Evolutionary conservation across 1,140 invertebrate genomes (phyloP).

Genomic region (Tetragnatha versicolor): DNA sequence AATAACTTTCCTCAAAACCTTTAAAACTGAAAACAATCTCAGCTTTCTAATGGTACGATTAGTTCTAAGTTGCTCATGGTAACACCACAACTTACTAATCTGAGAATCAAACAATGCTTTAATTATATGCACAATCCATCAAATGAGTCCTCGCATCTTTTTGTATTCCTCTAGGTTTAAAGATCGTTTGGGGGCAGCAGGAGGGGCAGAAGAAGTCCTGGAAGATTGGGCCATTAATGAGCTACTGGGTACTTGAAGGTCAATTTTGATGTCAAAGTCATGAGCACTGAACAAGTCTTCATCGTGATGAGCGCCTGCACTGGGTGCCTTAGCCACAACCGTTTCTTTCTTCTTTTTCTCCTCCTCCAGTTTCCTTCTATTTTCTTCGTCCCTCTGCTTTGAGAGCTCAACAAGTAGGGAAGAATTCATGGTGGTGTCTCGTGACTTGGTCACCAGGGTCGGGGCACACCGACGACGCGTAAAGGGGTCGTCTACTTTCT

Average conservation of each 20-base stretch:
- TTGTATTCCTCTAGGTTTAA: conserved; percentile 97
- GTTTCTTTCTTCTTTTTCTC: conserved; percentile 22
- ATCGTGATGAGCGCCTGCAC: too few relatives aligned
- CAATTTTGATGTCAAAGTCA: conserved; percentile 96
- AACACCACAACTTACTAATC: too few relatives aligned
- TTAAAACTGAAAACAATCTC: too few relatives aligned
- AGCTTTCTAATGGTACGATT: too few relatives aligned
- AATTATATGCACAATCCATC: conserved; percentile 64
- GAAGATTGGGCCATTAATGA: conserved; percentile 64
- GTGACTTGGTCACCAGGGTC: conserved; percentile 64
- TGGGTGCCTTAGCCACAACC: background rate
- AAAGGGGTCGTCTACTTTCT: conserved; percentile 89
- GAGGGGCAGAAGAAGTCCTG: conserved; percentile 56
- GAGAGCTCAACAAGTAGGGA: conserved; percentile 57
- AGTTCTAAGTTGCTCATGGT: too few relatives aligned
- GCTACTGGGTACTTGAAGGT: conserved; percentile 78
- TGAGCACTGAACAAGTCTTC: conserved; percentile 89
- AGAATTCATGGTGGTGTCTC: conserved; percentile 57
- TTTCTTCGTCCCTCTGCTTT: conserved; percentile 56
- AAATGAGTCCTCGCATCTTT: conserved; percentile 93
- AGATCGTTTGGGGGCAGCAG: conserved; percentile 80
- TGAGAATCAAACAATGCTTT: too few relatives aligned
- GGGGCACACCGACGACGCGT: conserved; percentile 91
- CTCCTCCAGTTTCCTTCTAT: conserved; percentile 43
- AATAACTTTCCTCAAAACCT: too few relatives aligned